These are phyloP conservation scores for Agrochola macilenta DNA, from an alignment of 2,888 invertebrate species.

Conservation along the genomic window DNA sequence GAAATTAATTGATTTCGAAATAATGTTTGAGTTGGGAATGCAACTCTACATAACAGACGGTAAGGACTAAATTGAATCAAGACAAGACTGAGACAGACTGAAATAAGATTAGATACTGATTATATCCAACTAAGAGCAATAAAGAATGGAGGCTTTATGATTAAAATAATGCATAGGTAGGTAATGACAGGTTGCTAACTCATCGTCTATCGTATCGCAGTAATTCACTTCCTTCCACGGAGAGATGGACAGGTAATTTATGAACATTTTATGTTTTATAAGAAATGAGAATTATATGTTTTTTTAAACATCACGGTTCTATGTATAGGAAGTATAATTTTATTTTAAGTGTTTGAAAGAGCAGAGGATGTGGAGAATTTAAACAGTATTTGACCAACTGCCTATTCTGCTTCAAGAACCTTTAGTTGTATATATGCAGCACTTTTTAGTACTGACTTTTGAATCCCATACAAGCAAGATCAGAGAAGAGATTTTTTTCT, in stretches of 20 bases:
- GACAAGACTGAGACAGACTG: background rate
- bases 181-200: constrained; percentile 40
- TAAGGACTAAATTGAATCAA: constrained; percentile 6
- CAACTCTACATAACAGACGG: background rate
- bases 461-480: background rate
- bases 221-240: constrained; percentile 38
- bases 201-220: constrained; percentile 16
- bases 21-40: background rate
- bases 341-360: background rate
- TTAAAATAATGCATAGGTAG: constrained; percentile 39
- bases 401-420: background rate
- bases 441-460: background rate
- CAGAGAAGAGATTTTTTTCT: background rate
- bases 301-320: background rate
- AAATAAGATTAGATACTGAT: constrained; percentile 8
- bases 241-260: constrained; percentile 33
- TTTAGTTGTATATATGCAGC: background rate
- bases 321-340: background rate
- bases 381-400: background rate
- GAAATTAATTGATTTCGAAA: constrained; percentile 30
- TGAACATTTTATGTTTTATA: constrained; percentile 32
- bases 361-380: background rate
- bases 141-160: constrained; percentile 24
- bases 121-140: constrained; percentile 11
- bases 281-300: constrained; percentile 16